These are phyloP conservation scores for Bombus balteatus DNA, from an alignment of 1,140 invertebrate species.

Conservation along the genomic window DNA sequence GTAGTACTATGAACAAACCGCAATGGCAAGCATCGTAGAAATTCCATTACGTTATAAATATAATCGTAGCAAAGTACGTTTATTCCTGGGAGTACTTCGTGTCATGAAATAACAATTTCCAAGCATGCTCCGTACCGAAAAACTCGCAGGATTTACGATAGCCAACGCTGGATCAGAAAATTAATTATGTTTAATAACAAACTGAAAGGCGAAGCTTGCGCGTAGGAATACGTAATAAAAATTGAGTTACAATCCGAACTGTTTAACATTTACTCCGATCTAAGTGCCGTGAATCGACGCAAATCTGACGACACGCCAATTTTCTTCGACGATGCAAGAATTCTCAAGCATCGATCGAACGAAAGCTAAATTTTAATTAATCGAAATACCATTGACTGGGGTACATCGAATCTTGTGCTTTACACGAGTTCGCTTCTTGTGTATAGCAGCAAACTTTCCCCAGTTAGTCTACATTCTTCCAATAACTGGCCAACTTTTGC, in stretches of 20 bases:
- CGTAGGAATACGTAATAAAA: background rate
- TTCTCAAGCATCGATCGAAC: background rate
- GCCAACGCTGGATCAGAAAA: no score
- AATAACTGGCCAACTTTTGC: conserved; percentile 28
- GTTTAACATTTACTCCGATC: background rate
- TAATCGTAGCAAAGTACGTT: background rate
- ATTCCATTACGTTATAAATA: background rate
- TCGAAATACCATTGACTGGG: background rate
- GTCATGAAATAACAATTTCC: background rate
- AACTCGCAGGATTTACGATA: background rate
- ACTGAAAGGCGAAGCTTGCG: background rate
- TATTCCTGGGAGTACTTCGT: background rate
- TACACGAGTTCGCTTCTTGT: background rate
- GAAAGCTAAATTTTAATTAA: conserved; percentile 17
- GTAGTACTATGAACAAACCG: no score
- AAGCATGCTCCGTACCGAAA: background rate
- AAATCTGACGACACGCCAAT: no score
- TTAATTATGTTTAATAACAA: background rate
- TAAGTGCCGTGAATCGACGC: background rate
- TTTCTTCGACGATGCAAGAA: background rate
- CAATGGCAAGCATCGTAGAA: no score
- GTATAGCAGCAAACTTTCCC: background rate
- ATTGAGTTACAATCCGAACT: no score
- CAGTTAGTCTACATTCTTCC: conserved; percentile 7
- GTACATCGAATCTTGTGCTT: background rate